Base-by-base conservation (phyloP, 1,140 invertebrate genomes). In the Gonioctena quinquepunctata region DNA sequence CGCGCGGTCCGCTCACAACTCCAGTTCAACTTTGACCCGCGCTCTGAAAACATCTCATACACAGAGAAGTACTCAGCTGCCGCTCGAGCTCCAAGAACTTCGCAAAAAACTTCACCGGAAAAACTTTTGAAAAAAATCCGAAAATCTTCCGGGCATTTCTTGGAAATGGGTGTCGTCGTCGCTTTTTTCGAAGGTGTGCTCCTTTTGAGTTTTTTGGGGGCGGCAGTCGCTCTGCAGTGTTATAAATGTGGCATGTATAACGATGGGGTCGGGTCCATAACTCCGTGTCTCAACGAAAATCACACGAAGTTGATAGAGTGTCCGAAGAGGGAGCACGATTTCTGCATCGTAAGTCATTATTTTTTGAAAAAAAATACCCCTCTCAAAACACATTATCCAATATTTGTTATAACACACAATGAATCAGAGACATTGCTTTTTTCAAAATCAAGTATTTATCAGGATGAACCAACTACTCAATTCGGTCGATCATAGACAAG, bases 231-330 rank as follows among this genome's bases (percentile, higher is more conserved):
- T 8, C 85, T 93, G 73, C 89, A 87, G 77, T 93, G 92, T 83
- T 90, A 89, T 84, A 88, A 90, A 81, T 93, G 92, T 74, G 92
- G 92, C 27, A 88, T 91, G 82, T 93, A 93, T 83, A 93, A 91
- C 77, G 92, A 93, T 71, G 92, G 92, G 7, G 90, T 93, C 4
- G 92, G 92, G 42, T 92, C 91, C 62, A 93, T 93, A 67, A 93
- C 92, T 33, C 92, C 92, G 2, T 93, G 91, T 83, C 88, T 91
- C 76, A 93, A 93, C 82, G 88, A 90, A 75, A 92, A 89, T 70
- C 85, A 89, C 77, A 87, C 88, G 80, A 85, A 88, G 74, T 83
- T 92, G 52, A 89, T 88, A 71, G 88, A 91, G 54, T 93, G 91
- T 79, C 87, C 87, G 57, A 76, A 83, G 59, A 81, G 83, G 54